These are phyloP conservation scores for Trididemnum clinides DNA, from an alignment of 23 tunicate genomes.

Conservation along the genomic window DNA sequence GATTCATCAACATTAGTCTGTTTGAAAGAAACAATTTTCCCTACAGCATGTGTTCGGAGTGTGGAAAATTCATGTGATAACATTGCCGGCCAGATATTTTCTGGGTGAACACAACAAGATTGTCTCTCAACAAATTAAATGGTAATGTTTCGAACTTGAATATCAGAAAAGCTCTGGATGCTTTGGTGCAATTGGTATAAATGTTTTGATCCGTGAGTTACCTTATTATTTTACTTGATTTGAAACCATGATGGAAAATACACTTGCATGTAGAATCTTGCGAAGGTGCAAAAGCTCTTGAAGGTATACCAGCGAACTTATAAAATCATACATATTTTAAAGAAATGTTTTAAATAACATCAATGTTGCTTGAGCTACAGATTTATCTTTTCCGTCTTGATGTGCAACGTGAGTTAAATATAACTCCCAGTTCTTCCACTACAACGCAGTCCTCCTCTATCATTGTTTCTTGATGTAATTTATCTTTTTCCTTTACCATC, in stretches of 20 bases:
- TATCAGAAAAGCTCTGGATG: conserved; percentile 3
- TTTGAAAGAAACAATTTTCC: too few species aligned
- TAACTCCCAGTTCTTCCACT: too few species aligned
- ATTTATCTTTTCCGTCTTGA: conserved; percentile 17
- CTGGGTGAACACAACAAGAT: conserved; percentile 41
- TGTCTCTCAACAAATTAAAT: background rate
- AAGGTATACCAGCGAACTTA: background rate
- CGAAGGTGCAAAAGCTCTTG: background rate
- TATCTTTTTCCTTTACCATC: too few species aligned
- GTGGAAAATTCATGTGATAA: too few species aligned
- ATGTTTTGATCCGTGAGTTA: conserved; percentile 29
- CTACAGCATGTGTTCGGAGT: too few species aligned
- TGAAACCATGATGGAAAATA: conserved; percentile 37
- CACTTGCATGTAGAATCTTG: conserved; percentile 15
- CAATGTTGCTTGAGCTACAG: conserved; percentile 5
- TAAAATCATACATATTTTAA: conserved; percentile 11
- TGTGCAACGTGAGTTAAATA: too few species aligned
- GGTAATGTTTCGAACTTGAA: background rate
- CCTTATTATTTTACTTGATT: background rate
- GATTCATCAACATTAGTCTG: too few species aligned
- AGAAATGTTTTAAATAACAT: conserved; percentile 20
- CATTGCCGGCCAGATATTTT: conserved; percentile 37
- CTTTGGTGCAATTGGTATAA: background rate
- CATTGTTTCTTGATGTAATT: too few species aligned
- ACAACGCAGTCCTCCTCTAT: too few species aligned